Evolutionary conservation across 2,888 invertebrate genomes (phyloP).

Genomic region (Ochropacha duplaris): DNA sequence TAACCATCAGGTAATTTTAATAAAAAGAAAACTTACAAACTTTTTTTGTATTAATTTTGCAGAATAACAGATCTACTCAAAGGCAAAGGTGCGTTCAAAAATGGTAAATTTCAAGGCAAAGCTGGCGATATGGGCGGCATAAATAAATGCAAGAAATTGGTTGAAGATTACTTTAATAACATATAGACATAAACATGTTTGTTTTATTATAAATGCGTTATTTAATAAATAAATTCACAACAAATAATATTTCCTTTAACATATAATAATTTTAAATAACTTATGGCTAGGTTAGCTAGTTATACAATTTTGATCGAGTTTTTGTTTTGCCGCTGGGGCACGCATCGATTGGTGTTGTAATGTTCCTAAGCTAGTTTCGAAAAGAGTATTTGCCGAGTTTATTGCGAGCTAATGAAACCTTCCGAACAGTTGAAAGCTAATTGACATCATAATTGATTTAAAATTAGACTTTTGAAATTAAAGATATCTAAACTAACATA

Average conservation of each 20-base stretch:
- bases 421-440: no score
- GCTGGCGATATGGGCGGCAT: slow-evolving; percentile 86
- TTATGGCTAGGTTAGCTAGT: slow-evolving; percentile 8
- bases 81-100: slow-evolving; percentile 90
- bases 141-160: slow-evolving; percentile 84
- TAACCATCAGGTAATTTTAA: no score
- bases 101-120: slow-evolving; percentile 90
- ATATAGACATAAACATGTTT: slow-evolving; percentile 17
- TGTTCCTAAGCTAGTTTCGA: no score
- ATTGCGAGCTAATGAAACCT: no score
- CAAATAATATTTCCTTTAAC: slow-evolving; percentile 8
- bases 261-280: slow-evolving; percentile 1
- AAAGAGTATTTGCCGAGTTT: no score
- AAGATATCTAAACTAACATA: no score
- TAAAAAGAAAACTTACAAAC: no score
- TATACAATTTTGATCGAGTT: no score
- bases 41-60: slow-evolving; percentile 41
- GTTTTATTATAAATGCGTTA: slow-evolving; percentile 10
- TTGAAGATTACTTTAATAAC: slow-evolving; percentile 82
- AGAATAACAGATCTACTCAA: slow-evolving; percentile 86
- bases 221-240: slow-evolving; percentile 14
- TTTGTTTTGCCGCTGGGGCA: no score
- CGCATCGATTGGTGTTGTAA: no score
- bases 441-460: no score
- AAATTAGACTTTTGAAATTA: no score